phyloP scores from a whole-genome alignment of 2,797 vertebrate species.

The Schizopygopsis pylzovi region DNA sequence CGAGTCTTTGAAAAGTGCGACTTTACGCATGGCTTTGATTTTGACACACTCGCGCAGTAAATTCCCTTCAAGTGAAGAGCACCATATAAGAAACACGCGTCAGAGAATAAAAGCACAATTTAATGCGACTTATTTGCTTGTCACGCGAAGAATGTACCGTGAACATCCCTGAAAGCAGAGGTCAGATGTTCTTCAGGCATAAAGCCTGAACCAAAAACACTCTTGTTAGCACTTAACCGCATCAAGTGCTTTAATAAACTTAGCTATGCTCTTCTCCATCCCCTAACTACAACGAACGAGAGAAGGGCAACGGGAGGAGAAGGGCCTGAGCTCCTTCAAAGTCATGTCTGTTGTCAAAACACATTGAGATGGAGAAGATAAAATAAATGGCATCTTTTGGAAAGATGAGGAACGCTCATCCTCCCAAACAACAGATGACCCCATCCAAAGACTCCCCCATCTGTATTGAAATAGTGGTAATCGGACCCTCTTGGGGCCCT shows the following conservation, averaged over 20 bases:
- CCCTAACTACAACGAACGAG: conserved; percentile 45
- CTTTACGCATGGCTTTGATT: conserved; percentile 44
- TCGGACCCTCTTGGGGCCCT: conserved; percentile 75
- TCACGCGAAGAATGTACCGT: conserved; percentile 42
- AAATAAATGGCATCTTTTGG: conserved; percentile 73
- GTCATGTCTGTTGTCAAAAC: conserved; percentile 77
- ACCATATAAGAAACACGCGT: conserved; percentile 17
- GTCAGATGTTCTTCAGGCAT: conserved; percentile 20
- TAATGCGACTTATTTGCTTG: conserved; percentile 35
- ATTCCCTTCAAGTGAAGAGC: conserved; percentile 29
- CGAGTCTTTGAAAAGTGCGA: conserved; percentile 30
- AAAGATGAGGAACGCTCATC: conserved; percentile 61
- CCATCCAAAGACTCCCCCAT: conserved; percentile 64
- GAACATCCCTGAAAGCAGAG: conserved; percentile 32
- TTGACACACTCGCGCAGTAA: neutral
- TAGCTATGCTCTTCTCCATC: conserved; percentile 60
- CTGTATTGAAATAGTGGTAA: conserved; percentile 80
- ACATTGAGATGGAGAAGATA: conserved; percentile 72
- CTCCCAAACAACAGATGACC: conserved; percentile 75
- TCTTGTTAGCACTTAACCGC: conserved; percentile 71
- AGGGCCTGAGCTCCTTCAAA: conserved; percentile 62
- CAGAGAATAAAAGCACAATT: conserved; percentile 9
- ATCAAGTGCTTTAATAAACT: conserved; percentile 76
- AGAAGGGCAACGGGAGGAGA: conserved; percentile 36
- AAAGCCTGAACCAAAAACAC: conserved; percentile 61